Evolutionary conservation across 1,140 invertebrate genomes (phyloP).

Genomic region (Platyscapa corneri): DNA sequence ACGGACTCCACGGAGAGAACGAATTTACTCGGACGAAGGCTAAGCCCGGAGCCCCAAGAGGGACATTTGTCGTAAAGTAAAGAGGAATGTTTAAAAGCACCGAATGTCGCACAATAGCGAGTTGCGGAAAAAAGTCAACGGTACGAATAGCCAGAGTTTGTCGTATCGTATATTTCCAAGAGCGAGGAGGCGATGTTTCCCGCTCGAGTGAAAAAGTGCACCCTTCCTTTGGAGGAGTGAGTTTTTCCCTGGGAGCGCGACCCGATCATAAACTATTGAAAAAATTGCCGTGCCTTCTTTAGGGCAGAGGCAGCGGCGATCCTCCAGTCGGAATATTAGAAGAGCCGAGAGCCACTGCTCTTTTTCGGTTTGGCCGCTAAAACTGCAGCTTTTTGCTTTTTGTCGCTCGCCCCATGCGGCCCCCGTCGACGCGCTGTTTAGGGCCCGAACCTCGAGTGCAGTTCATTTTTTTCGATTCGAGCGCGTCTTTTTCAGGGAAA

Average conservation of each 20-base stretch:
- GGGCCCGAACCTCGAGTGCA: background rate
- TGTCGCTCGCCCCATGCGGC: background rate
- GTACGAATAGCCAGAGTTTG: too few species aligned
- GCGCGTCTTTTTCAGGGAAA: background rate
- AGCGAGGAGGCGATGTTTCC: background rate
- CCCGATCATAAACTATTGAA: background rate
- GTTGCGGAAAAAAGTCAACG: too few species aligned
- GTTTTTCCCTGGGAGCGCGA: background rate
- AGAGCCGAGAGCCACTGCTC: background rate
- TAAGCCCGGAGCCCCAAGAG: too few species aligned
- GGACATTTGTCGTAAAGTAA: too few species aligned
- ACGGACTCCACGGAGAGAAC: too few species aligned
- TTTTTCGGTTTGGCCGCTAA: background rate
- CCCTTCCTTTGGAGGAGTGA: background rate
- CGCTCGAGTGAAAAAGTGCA: background rate
- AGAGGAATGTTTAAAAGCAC: too few species aligned
- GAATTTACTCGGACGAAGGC: too few species aligned
- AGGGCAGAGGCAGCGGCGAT: background rate
- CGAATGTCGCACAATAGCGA: too few species aligned
- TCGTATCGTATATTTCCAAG: too few species aligned
- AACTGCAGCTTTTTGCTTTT: background rate
- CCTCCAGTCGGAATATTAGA: background rate
- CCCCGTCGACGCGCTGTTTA: background rate
- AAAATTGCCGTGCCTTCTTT: background rate
- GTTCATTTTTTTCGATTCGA: background rate